A percentile compares a stretch with the other conserved stretches of the same genome.
phyloP scores from a whole-genome alignment of 2,888 invertebrate genomes.

The Lissocephala sabroskyi region DNA sequence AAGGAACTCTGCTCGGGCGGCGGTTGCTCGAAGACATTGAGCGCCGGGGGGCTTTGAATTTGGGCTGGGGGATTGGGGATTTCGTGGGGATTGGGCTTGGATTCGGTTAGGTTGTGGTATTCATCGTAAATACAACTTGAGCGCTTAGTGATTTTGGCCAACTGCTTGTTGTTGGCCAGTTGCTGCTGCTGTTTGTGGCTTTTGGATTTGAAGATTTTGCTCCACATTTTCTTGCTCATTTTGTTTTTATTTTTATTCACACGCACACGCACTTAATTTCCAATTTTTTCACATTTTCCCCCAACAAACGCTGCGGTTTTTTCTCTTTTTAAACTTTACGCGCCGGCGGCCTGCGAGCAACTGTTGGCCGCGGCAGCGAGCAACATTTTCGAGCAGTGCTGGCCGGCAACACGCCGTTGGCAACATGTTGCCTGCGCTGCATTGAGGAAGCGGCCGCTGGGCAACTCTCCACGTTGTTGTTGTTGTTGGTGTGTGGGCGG shows the following conservation, averaged over 20 bases:
- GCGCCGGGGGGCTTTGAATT: no score
- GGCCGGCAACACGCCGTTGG: constrained; percentile 9
- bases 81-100: no score
- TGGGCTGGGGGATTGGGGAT: no score
- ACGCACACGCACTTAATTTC: constrained; percentile 11
- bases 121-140: constrained; percentile 66
- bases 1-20: constrained; percentile 57
- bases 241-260: constrained; percentile 17
- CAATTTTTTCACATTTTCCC: constrained; percentile 16
- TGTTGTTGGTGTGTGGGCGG: no score
- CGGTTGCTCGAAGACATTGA: constrained; percentile 53
- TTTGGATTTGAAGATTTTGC: constrained; percentile 71
- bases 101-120: constrained; percentile 63
- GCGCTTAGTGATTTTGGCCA: constrained; percentile 56
- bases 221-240: constrained; percentile 72
- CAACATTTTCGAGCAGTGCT: constrained; percentile 16
- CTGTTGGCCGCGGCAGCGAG: constrained; percentile 22
- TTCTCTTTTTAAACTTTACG: constrained; percentile 29
- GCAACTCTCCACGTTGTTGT: no score
- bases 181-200: constrained; percentile 54
- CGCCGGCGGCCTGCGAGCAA: constrained; percentile 42
- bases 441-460: no score
- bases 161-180: constrained; percentile 17
- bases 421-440: constrained; percentile 23
- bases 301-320: not conserved